Conservation (phyloP, 2,113 vertebrate species). For the Empidonax traillii region DNA sequence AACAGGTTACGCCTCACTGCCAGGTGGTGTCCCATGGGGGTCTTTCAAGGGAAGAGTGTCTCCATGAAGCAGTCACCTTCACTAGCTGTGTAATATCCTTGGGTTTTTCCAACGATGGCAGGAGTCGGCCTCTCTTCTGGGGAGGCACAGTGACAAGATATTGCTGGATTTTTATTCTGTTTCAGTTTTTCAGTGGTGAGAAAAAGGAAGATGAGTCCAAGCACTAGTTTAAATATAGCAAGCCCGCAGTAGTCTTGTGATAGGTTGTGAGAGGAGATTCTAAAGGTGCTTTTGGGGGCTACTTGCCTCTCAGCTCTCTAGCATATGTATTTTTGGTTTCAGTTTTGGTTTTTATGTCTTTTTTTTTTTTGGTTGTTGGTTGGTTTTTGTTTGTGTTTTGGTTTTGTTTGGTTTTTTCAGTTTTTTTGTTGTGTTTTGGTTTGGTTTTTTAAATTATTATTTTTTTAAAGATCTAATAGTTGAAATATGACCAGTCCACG, state of each 20-base stretch:
- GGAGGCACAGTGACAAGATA: background rate
- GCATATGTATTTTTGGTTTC: background rate
- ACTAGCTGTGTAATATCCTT: background rate
- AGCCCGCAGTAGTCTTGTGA: background rate
- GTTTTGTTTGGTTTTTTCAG: too few species aligned
- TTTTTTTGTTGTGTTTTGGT: background rate
- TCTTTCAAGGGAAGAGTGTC: background rate
- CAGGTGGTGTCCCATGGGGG: background rate
- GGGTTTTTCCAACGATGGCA: accelerated
- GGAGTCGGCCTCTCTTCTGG: background rate
- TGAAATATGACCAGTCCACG: background rate
- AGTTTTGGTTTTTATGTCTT: background rate
- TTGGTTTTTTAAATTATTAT: background rate
- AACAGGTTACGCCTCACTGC: background rate
- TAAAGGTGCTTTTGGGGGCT: conserved; percentile 11
- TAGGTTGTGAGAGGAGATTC: background rate
- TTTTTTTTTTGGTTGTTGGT: too few species aligned
- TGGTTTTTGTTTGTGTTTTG: background rate
- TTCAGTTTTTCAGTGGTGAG: background rate
- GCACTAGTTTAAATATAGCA: background rate
- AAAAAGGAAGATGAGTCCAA: background rate
- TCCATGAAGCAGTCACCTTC: background rate
- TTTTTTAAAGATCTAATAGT: background rate
- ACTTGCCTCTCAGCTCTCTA: background rate
- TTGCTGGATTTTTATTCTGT: background rate